Conservation (phyloP, 2,113 vertebrate species). For the Hyperopisus bebe region DNA sequence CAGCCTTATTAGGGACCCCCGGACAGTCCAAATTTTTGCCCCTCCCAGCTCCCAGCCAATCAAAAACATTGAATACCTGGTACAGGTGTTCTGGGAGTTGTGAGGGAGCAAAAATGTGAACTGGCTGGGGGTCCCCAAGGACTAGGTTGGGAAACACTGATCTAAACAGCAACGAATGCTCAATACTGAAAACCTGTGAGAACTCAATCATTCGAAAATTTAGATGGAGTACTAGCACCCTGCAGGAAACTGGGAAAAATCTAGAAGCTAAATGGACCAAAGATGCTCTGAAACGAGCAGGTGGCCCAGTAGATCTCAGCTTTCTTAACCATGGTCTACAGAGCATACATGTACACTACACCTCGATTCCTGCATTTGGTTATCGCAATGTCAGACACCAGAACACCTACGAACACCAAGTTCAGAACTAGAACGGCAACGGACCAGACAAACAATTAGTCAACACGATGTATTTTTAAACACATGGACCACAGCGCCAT, state of each 20-base stretch:
- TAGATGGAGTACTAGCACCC: neutral
- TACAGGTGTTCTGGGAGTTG: neutral
- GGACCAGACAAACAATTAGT: neutral
- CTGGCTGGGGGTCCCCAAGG: neutral
- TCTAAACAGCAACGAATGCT: neutral
- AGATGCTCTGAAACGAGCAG: neutral
- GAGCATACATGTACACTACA: neutral
- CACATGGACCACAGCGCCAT: neutral
- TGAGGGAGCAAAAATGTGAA: neutral
- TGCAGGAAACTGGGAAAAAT: neutral
- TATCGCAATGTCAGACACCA: neutral
- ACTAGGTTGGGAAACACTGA: neutral
- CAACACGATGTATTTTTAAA: neutral
- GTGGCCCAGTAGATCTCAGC: neutral
- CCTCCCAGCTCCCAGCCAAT: neutral
- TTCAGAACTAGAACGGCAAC: neutral
- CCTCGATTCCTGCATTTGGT: neutral
- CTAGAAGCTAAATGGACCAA: neutral
- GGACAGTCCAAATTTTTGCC: too few relatives aligned
- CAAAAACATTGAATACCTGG: neutral
- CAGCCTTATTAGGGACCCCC: too few relatives aligned
- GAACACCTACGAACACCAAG: neutral
- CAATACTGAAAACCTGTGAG: neutral
- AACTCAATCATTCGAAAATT: neutral
- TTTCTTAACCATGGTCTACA: neutral